phyloP scores from a whole-genome alignment of 2,113 vertebrate species.

The Donacobius atricapilla region DNA sequence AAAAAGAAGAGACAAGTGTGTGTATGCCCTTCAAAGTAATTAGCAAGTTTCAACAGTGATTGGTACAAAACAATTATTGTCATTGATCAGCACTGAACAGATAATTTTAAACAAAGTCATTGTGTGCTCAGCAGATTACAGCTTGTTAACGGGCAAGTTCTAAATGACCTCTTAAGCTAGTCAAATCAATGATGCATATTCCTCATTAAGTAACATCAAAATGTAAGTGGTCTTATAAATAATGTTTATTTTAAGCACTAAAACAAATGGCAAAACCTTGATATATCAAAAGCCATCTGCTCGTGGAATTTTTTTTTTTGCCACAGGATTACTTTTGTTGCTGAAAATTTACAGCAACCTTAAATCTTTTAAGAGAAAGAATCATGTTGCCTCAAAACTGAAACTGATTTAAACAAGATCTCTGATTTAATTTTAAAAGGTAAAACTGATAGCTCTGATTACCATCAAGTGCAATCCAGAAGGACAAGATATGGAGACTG shows the following conservation, averaged over 20 bases:
- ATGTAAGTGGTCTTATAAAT: conserved; percentile 93
- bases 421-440: not conserved
- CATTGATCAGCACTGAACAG: conserved; percentile 96
- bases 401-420: conserved; percentile 6
- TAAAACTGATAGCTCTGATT: not conserved
- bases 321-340: conserved; percentile 41
- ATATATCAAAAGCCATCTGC: conserved; percentile 77
- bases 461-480: not conserved
- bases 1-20: conserved; percentile 60
- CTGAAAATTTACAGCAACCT: conserved; percentile 43
- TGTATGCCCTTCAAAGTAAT: conserved; percentile 92
- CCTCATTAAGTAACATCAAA: conserved; percentile 96
- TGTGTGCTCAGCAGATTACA: conserved; percentile 89
- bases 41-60: conserved; percentile 90
- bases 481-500: not conserved
- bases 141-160: conserved; percentile 86
- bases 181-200: conserved; percentile 97
- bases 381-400: not conserved
- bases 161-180: conserved; percentile 97
- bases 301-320: conserved; percentile 35
- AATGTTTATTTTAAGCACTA: conserved; percentile 92
- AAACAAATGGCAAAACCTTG: conserved; percentile 86
- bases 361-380: conserved; percentile 36
- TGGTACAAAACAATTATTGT: conserved; percentile 96
- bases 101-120: conserved; percentile 99